Base-by-base conservation (phyloP, 2,888 invertebrate species). In the Perdita meconis region DNA sequence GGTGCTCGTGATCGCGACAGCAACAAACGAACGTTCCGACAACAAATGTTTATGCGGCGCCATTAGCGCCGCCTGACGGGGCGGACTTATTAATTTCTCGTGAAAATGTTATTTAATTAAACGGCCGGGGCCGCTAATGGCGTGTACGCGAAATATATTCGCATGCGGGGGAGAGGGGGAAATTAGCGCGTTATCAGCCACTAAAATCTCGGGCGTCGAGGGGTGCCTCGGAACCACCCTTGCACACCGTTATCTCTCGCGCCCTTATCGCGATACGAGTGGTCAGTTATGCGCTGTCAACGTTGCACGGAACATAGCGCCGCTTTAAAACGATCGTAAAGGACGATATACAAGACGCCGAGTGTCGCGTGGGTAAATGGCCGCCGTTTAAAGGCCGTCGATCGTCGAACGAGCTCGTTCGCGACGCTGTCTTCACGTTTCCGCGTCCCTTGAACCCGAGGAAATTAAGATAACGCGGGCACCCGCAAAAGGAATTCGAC, bases 191-290 rank as follows among this genome's bases (percentile, higher is more conserved):
- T 50, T 71, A 80, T 80, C 78, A 19, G 36, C 8, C 47, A 22
- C 12, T 34, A 34, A 66, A 82, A 81, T 81, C 75, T 81, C 65
- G 50, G 59, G 63, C 65, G 66, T 51, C 30, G 10, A 78, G 75
- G 67, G 56, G 51, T 26, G 57, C 55, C 44, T 38, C 59, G 77
- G 72, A 72, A 72, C 67, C 67, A 66, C 69, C 78, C 63, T 63
- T 71, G 53, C 40, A 64, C 69, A 57, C 64, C 26, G 75, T 73
- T 78, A 83, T 83, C 82, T 83, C 38, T 56, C 50, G 34, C 61
- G 34, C 44, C 38, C 81, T 83, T 81, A 83, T 84, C 83, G 1
- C 70, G 75, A 72, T 83, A 76, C 77, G 77, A 83, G 67, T 70
- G 74, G 53, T 67, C 67, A 74, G 77, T 81, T 84, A 77, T 81